Conservation (phyloP, 2,113 vertebrate genomes). For the Dromaius novaehollandiae region DNA sequence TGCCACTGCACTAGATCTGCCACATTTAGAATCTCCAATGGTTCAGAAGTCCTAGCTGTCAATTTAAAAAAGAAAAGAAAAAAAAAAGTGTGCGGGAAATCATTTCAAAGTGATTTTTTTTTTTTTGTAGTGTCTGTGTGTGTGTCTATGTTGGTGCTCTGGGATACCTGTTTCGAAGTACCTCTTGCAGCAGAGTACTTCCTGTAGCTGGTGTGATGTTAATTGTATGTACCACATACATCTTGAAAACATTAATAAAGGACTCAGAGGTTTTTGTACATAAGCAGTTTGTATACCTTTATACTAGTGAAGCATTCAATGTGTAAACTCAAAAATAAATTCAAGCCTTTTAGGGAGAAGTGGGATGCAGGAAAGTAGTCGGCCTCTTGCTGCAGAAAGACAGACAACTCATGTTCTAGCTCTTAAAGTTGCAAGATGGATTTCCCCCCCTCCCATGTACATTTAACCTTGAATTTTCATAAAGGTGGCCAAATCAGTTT, state of each 20-base stretch:
- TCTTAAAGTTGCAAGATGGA: background rate
- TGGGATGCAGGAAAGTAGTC: background rate
- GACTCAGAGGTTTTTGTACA: constrained; percentile 79
- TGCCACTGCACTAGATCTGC: constrained; percentile 63
- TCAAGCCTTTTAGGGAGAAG: background rate
- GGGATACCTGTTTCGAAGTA: constrained; percentile 68
- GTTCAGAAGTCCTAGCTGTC: constrained; percentile 61
- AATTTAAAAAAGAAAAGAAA: background rate
- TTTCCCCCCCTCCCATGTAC: background rate
- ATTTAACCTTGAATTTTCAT: background rate
- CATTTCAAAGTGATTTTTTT: constrained; percentile 64
- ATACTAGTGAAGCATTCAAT: background rate
- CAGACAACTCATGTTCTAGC: background rate
- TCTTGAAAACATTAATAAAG: constrained; percentile 77
- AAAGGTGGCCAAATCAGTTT: background rate
- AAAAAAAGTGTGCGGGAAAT: background rate
- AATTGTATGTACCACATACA: constrained; percentile 70
- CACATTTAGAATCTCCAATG: constrained; percentile 24
- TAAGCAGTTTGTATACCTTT: constrained; percentile 40
- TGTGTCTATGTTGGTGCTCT: constrained; percentile 71
- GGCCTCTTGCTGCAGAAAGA: background rate
- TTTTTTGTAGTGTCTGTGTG: constrained; percentile 67
- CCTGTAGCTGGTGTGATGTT: constrained; percentile 71
- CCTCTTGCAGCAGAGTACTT: constrained; percentile 61
- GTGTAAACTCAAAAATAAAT: background rate